A percentile compares a stretch with the other conserved stretches of the same genome.
phyloP scores from a whole-genome alignment of 2,797 vertebrate genomes.

The Numenius phaeopus region DNA sequence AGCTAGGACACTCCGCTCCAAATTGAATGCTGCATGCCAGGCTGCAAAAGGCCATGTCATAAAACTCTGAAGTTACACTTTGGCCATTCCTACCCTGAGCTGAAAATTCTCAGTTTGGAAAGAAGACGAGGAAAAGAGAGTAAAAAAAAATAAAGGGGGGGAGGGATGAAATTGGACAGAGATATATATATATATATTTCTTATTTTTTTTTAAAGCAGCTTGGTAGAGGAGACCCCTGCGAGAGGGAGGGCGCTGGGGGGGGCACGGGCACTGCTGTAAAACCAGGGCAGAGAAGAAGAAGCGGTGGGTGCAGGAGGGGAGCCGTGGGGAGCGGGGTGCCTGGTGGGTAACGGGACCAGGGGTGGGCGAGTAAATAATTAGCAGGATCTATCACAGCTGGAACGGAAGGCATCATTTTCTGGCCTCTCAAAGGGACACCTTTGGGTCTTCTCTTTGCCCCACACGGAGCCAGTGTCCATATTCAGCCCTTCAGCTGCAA shows the following conservation, averaged over 20 bases:
- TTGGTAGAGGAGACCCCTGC: background rate
- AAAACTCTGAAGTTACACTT: background rate
- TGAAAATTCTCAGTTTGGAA: background rate
- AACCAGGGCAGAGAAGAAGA: background rate
- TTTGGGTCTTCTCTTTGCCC: background rate
- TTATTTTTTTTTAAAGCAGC: background rate
- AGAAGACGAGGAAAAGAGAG: background rate
- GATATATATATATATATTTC: too few species aligned
- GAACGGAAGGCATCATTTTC: fast-evolving
- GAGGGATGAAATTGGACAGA: fast-evolving
- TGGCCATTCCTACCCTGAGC: background rate
- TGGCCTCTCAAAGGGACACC: background rate
- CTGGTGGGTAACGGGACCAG: fast-evolving
- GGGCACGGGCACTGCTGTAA: background rate
- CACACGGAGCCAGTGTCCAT: fast-evolving
- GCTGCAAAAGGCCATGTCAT: background rate
- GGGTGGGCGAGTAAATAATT: fast-evolving
- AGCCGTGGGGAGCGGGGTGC: fast-evolving
- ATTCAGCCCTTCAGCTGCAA: background rate
- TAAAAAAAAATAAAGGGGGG: too few species aligned
- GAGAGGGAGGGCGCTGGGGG: background rate
- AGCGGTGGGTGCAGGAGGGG: background rate
- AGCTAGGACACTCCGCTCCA: constrained; percentile 10
- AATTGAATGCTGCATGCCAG: background rate
- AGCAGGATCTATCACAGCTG: fast-evolving